Evolutionary conservation across 2,113 vertebrate genomes (phyloP).

Genomic region (Coturnix japonica): DNA sequence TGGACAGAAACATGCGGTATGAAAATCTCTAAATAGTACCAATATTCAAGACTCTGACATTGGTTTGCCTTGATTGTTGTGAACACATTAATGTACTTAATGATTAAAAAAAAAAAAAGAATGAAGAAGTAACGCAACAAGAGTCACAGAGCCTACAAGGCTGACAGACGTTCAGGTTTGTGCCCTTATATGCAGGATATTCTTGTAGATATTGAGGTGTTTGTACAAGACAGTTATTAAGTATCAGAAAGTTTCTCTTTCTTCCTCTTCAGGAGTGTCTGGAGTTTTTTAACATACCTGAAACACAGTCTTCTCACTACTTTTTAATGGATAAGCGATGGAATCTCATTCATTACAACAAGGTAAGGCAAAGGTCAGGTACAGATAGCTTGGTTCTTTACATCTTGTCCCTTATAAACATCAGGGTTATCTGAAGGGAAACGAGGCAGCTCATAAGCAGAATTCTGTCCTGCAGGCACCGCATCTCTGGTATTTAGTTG

Average conservation of each 20-base stretch:
- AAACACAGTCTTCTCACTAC: conserved; percentile 93
- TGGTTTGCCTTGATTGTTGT: not conserved
- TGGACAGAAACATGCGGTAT: not conserved
- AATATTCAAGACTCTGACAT: not conserved
- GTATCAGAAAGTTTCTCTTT: not conserved
- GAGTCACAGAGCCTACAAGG: not conserved
- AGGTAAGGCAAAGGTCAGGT: conserved; percentile 76
- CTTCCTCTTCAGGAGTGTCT: conserved; percentile 88
- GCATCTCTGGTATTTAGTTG: not conserved
- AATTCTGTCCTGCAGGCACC: not conserved
- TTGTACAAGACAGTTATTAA: not conserved
- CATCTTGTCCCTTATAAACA: not conserved
- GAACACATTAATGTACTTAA: not conserved
- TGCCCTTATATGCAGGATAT: not conserved
- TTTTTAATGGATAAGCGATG: conserved; percentile 99
- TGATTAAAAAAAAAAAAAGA: not conserved
- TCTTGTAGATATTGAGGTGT: not conserved
- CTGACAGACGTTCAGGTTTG: not conserved
- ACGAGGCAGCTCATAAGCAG: not conserved
- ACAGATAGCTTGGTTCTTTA: not conserved
- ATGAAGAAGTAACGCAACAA: not conserved
- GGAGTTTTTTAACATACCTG: conserved; percentile 98
- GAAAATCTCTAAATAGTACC: not conserved
- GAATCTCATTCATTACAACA: conserved; percentile 98
- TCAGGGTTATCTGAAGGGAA: not conserved